Evolutionary conservation across 2,888 invertebrate species (phyloP), one percentile per base, ranked within the genome.

Genomic region (Eupithecia abbreviata): DNA sequence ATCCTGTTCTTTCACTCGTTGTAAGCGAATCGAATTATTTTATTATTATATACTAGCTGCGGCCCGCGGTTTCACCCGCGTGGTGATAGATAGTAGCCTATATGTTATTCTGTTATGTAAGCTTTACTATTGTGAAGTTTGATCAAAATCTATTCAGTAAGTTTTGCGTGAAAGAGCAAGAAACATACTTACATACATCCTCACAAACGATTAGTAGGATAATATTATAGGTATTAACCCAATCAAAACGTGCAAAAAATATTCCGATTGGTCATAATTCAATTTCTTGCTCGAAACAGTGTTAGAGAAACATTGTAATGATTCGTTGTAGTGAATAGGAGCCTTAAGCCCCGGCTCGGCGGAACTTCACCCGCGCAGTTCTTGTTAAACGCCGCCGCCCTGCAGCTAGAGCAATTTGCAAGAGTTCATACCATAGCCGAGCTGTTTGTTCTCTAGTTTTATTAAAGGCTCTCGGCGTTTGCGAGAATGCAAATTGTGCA

Each of bases 321-420:
- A 12, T 30, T 30, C 62, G 10, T 30, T 4, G 30, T 62, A 18
- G 68, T 30, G 18, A 69, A 18, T 47, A 69, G 47, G 71, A 74
- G 86, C 91, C 91, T 92, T 92, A 92, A 92, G 30, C 18, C 30
- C 82, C 79, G 86, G 86, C 86, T 86, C 86, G 83, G 85, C 87
- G 89, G 90, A 91, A 92, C 90, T 91, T 91, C 89, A 90, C 87
- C 88, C 89, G 88, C 87, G 84, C 90, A 87, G 90, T 90, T 89
- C 90, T 90, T 93, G 93, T 93, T 89, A 89, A 90, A 90, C 90
- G 90, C 89, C 85, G 89, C 91, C 91, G 89, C 90, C 89, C 88
- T 87, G 90, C 87, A 90, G 93, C 93, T 92, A 92, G 88, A 92
- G 92, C 91, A 93, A 93, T 93, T 93, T 93, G 93, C 93, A 91